These are phyloP conservation scores for Thera britannica DNA, from an alignment of 2,888 invertebrate genomes.

Conservation along the genomic window DNA sequence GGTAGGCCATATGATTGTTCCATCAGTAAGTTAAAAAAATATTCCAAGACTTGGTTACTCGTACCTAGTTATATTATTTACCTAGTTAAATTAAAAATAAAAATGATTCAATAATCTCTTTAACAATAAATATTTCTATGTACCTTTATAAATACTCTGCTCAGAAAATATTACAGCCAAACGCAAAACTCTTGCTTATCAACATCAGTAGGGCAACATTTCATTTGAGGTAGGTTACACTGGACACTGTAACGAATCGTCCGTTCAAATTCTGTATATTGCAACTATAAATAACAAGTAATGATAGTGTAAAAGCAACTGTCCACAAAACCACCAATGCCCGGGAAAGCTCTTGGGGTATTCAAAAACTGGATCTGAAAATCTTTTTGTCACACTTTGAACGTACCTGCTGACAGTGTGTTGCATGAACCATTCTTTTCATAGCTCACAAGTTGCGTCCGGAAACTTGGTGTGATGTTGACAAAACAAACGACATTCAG, in stretches of 20 bases:
- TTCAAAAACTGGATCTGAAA: slow-evolving; percentile 11
- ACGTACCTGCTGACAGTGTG: background rate
- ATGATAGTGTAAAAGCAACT: slow-evolving; percentile 33
- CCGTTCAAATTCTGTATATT: slow-evolving; percentile 18
- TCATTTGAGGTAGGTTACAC: slow-evolving; percentile 13
- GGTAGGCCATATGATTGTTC: no score
- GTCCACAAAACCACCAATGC: slow-evolving; percentile 38
- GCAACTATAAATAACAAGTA: slow-evolving; percentile 26
- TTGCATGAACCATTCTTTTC: background rate
- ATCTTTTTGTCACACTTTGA: background rate
- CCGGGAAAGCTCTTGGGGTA: slow-evolving; percentile 43
- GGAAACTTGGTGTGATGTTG: no score
- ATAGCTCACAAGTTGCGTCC: no score
- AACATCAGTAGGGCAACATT: background rate
- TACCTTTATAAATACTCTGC: no score
- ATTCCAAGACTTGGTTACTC: no score
- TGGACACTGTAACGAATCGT: slow-evolving; percentile 6
- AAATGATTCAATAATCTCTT: no score
- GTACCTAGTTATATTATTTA: no score
- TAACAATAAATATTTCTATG: no score
- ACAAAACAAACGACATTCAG: no score
- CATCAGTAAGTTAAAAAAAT: no score
- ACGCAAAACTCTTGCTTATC: background rate
- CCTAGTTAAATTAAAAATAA: no score
- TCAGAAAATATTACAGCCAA: background rate